A percentile compares a stretch with the other conserved stretches of the same genome.
phyloP scores from a whole-genome alignment of 2,888 invertebrate species.

The Hypselothyrea guttata region DNA sequence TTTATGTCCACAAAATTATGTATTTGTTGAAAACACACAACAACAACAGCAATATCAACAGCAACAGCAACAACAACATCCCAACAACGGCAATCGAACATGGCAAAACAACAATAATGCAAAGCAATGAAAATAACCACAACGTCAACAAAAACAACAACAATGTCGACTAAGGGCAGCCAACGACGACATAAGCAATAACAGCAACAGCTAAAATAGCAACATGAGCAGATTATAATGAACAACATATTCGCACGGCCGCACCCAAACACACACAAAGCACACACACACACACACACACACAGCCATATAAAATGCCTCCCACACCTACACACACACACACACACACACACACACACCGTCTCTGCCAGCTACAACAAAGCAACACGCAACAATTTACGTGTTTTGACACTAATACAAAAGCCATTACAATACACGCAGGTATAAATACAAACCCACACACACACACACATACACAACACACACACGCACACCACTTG shows the following conservation, averaged over 20 bases:
- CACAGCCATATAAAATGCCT: neutral
- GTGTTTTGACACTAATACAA: conserved; percentile 77
- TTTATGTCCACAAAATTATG: conserved; percentile 77
- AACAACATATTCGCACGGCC: conserved; percentile 77
- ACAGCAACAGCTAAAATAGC: conserved; percentile 75
- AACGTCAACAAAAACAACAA: conserved; percentile 52
- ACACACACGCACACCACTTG: conserved; percentile 22
- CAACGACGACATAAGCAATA: conserved; percentile 68
- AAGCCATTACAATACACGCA: conserved; percentile 73
- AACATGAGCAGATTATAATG: conserved; percentile 76
- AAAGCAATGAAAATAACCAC: conserved; percentile 73
- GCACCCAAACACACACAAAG: conserved; percentile 54
- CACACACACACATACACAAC: conserved; percentile 26
- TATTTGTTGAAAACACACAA: conserved; percentile 75
- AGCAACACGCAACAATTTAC: conserved; percentile 73
- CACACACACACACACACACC: conserved; percentile 10
- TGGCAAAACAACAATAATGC: conserved; percentile 66
- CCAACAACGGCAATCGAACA: conserved; percentile 55
- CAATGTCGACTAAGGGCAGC: conserved; percentile 37
- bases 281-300: conserved; percentile 10
- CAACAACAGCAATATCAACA: conserved; percentile 30
- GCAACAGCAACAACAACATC: too few species aligned
- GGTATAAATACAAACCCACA: conserved; percentile 35
- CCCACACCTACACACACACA: neutral
- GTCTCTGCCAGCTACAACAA: conserved; percentile 41